A percentile compares a stretch with the other conserved stretches of the same genome.
Evolutionary conservation across 2,797 vertebrate species (phyloP).

Genomic region (Ctenosaura bakeri): DNA sequence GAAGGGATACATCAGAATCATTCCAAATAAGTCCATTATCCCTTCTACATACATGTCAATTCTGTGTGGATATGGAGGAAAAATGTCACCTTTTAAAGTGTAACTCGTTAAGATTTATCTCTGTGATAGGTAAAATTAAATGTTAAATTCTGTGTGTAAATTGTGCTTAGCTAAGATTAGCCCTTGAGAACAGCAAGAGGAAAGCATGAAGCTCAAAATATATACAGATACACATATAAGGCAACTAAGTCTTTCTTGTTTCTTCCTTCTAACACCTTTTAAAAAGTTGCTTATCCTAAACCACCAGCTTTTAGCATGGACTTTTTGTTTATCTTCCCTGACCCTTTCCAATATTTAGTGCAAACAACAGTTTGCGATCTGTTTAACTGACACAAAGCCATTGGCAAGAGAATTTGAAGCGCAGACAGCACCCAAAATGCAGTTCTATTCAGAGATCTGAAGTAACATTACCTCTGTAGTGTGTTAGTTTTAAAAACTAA

Average conservation of each 20-base stretch:
- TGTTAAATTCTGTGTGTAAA: neutral
- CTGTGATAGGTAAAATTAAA: neutral
- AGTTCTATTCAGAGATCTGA: neutral
- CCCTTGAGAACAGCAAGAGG: neutral
- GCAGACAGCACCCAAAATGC: neutral
- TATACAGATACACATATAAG: neutral
- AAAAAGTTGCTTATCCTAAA: neutral
- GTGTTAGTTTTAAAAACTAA: neutral
- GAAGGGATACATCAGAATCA: conserved; percentile 82
- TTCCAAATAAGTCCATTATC: conserved; percentile 84
- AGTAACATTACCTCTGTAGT: neutral
- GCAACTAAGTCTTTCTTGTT: neutral
- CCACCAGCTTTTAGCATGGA: neutral
- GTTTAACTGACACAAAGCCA: neutral
- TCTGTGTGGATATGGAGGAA: conserved; percentile 70
- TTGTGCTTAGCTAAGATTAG: neutral
- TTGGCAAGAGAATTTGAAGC: neutral
- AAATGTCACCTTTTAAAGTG: conserved; percentile 39
- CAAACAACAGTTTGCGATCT: neutral
- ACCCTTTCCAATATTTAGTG: neutral
- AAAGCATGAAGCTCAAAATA: neutral
- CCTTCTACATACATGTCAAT: conserved; percentile 91
- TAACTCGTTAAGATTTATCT: neutral
- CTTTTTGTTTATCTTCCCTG: neutral
- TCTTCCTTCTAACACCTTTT: neutral